Percentiles rank a stretch among this genome's conserved stretches.
These are phyloP conservation scores for Ophion obscuratus DNA, from an alignment of 2,888 invertebrate genomes.

Conservation along the genomic window DNA sequence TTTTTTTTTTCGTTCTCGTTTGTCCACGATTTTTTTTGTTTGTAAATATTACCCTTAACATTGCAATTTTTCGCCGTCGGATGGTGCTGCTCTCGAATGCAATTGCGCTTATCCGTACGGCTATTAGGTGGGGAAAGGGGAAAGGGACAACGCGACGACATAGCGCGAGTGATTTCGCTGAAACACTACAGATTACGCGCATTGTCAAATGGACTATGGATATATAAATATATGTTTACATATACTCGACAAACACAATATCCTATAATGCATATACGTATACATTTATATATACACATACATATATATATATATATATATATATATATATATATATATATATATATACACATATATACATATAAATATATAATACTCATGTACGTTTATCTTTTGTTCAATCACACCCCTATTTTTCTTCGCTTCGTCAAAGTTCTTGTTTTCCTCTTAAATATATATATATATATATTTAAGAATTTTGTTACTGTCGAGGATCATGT, in stretches of 20 bases:
- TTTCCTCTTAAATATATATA: conserved; percentile 10
- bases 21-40: conserved; percentile 38
- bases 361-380: conserved; percentile 66
- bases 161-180: conserved; percentile 57
- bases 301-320: conserved; percentile 39
- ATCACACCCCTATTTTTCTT: conserved; percentile 43
- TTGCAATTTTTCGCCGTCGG: conserved; percentile 67
- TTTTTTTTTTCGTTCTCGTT: conserved; percentile 42
- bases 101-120: conserved; percentile 50
- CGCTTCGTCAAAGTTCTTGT: not conserved
- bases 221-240: conserved; percentile 70
- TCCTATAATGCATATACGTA: conserved; percentile 49
- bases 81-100: conserved; percentile 35
- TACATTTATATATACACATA: conserved; percentile 33
- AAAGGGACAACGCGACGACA: conserved; percentile 53
- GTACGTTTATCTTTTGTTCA: conserved; percentile 59
- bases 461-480: conserved; percentile 50
- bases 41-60: conserved; percentile 73
- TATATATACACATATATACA: conserved; percentile 32
- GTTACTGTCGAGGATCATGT: conserved; percentile 70
- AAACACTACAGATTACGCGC: conserved; percentile 68
- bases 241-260: conserved; percentile 68
- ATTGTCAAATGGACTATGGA: conserved; percentile 62
- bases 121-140: conserved; percentile 16
- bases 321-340: conserved; percentile 31